Base-by-base conservation (phyloP, 30 jellyfish, hydroid and myxozoan species). In the Hydra vulgaris region DNA sequence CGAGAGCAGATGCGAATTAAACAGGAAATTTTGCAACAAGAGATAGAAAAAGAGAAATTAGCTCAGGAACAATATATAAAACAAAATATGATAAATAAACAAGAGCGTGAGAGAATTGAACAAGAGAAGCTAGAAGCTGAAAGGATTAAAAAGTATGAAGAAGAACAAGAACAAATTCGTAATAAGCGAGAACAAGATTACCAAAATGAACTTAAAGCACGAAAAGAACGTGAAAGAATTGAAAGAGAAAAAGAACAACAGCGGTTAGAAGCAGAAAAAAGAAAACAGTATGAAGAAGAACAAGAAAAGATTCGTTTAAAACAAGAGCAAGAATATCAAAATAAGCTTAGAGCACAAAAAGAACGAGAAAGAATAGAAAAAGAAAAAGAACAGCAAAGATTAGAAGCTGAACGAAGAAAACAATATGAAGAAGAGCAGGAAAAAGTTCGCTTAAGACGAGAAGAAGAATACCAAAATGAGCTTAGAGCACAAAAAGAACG, bases 331-430 rank as follows among this genome's bases (percentile, higher is more conserved):
- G 79, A 66, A 26, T 54, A 77, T 17, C 26, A 79, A 77, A 52
- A 79, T 73, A 56, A 23, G 67, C 66, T 27, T 25, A 71, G 17
- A 53, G 66, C 18, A 23, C 54, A 66, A 73, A 69, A 78, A 17
- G 82, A 82, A 54, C 79, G 86, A 52, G 79, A 72, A 66, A 61
- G 24, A 26, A 86, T 72, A 55, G 96, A 88, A 74, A 74, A 82
- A 70, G 84, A 78, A 52, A 74, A 74, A 68, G 74, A 17, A 27
- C 87, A 71, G 66, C 71, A 82, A 55, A 81, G 74, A 74, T 72
- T 22, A 81, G 79, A 78, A 55, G 72, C 72, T 23, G 89, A 88
- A 81, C 54, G 86, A 68, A 87, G 78, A 77, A 78, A 26, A 54
- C 27, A 73, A 74, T 27, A 76, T 17, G 27, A 76, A 76, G 67